Evolutionary conservation across 1,140 invertebrate species (phyloP).

Genomic region (Drosophila tristis): DNA sequence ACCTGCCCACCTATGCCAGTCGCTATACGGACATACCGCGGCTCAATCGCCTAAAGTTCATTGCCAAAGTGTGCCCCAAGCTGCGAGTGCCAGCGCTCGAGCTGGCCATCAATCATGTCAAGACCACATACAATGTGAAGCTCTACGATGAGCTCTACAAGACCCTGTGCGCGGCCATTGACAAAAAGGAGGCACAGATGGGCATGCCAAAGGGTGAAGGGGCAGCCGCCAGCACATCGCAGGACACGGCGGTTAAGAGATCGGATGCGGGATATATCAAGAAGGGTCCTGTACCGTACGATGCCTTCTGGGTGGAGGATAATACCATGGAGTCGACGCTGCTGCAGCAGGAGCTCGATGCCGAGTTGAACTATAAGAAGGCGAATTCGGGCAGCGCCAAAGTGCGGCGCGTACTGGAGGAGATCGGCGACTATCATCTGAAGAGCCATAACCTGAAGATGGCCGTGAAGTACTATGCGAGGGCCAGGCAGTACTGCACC

Average conservation of each 20-base stretch:
- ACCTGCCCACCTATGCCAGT: conserved; percentile 49
- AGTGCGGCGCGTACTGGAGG: conserved; percentile 59
- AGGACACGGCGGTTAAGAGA: background rate
- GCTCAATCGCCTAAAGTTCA: conserved; percentile 55
- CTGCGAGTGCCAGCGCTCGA: conserved; percentile 54
- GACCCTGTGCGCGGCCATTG: conserved; percentile 27
- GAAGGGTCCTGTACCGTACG: conserved; percentile 9
- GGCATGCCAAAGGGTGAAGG: background rate
- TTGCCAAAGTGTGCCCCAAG: conserved; percentile 58
- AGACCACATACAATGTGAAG: conserved; percentile 60
- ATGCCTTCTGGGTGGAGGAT: conserved; percentile 44
- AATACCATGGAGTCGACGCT: conserved; percentile 59
- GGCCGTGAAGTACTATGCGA: conserved; percentile 64
- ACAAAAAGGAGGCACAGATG: background rate
- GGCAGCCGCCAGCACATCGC: conserved; percentile 3
- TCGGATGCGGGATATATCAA: too few species aligned
- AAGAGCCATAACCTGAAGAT: conserved; percentile 60
- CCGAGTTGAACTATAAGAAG: conserved; percentile 65
- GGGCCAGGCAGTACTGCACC: conserved; percentile 61
- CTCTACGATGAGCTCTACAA: conserved; percentile 60
- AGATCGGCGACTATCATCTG: conserved; percentile 67
- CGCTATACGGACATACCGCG: conserved; percentile 52
- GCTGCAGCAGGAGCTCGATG: conserved; percentile 63
- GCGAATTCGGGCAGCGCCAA: conserved; percentile 53
- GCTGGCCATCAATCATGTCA: conserved; percentile 60